A percentile compares a stretch with the other conserved stretches of the same genome.
Evolutionary conservation across 1,140 invertebrate genomes (phyloP).

Genomic region (Lordiphosa stackelbergi): DNA sequence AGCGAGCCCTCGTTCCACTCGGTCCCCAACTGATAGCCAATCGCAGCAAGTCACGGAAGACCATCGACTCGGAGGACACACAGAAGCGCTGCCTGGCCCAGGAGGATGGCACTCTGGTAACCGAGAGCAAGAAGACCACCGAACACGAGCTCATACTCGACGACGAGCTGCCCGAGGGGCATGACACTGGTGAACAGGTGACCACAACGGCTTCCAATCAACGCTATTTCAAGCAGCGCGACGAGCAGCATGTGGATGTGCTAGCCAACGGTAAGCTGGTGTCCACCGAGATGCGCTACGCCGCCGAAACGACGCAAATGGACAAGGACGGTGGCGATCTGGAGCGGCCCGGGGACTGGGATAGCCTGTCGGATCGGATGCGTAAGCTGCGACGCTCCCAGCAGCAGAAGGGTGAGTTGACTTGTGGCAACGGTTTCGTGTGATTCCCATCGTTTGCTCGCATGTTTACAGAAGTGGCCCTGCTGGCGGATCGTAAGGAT

Average conservation of each 20-base stretch:
- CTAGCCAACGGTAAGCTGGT: conserved; percentile 85
- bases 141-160: conserved; percentile 91
- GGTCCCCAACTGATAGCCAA: conserved; percentile 87
- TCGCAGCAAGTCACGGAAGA: conserved; percentile 85
- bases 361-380: conserved; percentile 85
- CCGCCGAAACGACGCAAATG: conserved; percentile 86
- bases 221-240: conserved; percentile 78
- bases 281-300: conserved; percentile 86
- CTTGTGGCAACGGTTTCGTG: no score
- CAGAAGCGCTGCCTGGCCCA: conserved; percentile 82
- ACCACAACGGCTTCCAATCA: conserved; percentile 69
- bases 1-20: conserved; percentile 80
- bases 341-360: conserved; percentile 84
- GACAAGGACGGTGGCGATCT: conserved; percentile 81
- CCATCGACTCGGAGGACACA: conserved; percentile 90
- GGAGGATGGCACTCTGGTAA: conserved; percentile 89
- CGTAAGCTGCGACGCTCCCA: conserved; percentile 82
- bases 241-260: conserved; percentile 87
- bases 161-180: conserved; percentile 84
- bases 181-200: conserved; percentile 69
- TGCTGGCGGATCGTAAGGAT: conserved; percentile 84
- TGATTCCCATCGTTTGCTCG: not conserved
- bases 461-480: conserved; percentile 68
- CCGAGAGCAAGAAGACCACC: conserved; percentile 86
- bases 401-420: conserved; percentile 75